phyloP scores from a whole-genome alignment of 2,888 invertebrate species.

The Zygaena filipendulae region DNA sequence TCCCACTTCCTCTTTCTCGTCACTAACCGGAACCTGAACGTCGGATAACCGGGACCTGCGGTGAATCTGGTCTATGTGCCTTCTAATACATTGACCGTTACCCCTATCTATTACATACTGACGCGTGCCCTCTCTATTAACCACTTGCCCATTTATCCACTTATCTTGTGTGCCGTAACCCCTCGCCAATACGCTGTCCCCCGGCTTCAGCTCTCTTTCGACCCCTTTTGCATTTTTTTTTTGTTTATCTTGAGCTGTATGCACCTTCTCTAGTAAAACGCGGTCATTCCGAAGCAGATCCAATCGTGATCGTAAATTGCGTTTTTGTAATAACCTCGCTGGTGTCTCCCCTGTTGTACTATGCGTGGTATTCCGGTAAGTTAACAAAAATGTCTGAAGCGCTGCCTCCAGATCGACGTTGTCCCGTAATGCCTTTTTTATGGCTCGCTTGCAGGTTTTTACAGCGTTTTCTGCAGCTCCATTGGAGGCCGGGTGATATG shows the following conservation, averaged over 20 bases:
- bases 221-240: neutral
- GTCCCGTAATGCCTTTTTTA: constrained; percentile 15
- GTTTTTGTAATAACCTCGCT: constrained; percentile 8
- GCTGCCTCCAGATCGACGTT: constrained; percentile 9
- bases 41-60: neutral
- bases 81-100: constrained; percentile 1
- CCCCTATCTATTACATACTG: constrained; percentile 1
- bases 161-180: neutral
- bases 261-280: neutral
- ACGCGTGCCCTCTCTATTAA: neutral
- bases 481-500: constrained; percentile 16
- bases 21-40: neutral
- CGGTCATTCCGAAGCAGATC: constrained; percentile 8
- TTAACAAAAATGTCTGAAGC: constrained; percentile 10
- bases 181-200: neutral
- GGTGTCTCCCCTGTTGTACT: constrained; percentile 10
- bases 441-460: constrained; percentile 16
- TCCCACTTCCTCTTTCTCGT: too few species aligned
- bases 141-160: constrained; percentile 1
- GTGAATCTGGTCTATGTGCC: constrained; percentile 1
- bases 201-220: neutral
- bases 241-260: neutral
- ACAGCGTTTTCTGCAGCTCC: constrained; percentile 19
- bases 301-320: constrained; percentile 4
- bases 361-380: constrained; percentile 13